Percentiles rank a stretch among this genome's conserved stretches.
These are phyloP conservation scores for Rhizoglyphus robini DNA, from an alignment of 1,140 invertebrate genomes.

Conservation along the genomic window DNA sequence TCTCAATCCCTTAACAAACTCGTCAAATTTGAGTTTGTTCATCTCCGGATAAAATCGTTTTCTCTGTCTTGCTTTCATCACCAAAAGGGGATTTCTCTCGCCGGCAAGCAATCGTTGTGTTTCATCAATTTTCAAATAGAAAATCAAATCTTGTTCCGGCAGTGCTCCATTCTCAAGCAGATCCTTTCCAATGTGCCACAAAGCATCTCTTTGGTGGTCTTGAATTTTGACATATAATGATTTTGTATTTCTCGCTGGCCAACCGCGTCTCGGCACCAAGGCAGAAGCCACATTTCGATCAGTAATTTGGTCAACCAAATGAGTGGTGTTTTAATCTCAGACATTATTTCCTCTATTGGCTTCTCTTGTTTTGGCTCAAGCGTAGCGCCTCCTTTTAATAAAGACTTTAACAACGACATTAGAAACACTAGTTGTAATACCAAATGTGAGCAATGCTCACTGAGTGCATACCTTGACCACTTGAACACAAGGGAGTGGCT, in stretches of 20 bases:
- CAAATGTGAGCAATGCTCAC: too few relatives aligned
- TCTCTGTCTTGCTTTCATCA: conserved; percentile 50
- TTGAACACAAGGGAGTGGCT: conserved; percentile 45
- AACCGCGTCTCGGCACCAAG: background rate
- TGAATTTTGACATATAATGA: background rate
- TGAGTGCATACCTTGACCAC: too few relatives aligned
- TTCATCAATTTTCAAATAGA: conserved; percentile 52
- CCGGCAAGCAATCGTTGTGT: conserved; percentile 41
- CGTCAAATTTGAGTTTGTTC: conserved; percentile 46
- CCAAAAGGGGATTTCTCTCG: conserved; percentile 37
- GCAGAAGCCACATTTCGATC: background rate
- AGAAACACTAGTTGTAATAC: too few relatives aligned
- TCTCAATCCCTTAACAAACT: conserved; percentile 41
- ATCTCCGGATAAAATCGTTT: conserved; percentile 42
- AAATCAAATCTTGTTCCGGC: conserved; percentile 51
- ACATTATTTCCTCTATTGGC: background rate
- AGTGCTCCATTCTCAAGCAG: conserved; percentile 47
- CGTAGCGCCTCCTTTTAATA: background rate
- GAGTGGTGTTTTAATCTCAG: background rate
- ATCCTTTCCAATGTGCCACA: conserved; percentile 41
- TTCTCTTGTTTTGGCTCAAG: background rate
- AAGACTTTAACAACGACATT: too few relatives aligned
- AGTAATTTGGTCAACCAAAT: background rate
- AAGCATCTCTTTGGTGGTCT: conserved; percentile 46
- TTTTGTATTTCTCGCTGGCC: background rate